Percentiles rank a stretch among this genome's conserved stretches.
phyloP scores from a whole-genome alignment of 1,140 invertebrate species.

The Drosophila bocqueti region DNA sequence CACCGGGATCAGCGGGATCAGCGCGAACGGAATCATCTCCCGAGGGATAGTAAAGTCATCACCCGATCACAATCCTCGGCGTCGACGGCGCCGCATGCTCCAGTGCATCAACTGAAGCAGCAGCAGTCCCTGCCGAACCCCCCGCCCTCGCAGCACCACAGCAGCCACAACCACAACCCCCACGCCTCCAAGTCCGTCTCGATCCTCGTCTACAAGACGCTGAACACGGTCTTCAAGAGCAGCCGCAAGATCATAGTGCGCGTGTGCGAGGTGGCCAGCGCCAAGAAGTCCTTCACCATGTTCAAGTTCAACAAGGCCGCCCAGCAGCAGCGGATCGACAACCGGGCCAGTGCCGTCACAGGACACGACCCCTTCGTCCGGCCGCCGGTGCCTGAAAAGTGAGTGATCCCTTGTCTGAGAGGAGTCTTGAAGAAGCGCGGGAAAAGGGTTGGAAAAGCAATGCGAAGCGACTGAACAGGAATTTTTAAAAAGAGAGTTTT shows the following conservation, averaged over 20 bases:
- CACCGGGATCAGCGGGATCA: conserved; percentile 57
- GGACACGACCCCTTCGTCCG: conserved; percentile 92
- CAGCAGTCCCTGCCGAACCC: conserved; percentile 78
- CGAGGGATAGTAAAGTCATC: conserved; percentile 72
- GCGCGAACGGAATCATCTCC: conserved; percentile 31
- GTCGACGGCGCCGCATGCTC: conserved; percentile 70
- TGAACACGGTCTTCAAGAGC: conserved; percentile 85
- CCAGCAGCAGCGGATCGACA: conserved; percentile 88
- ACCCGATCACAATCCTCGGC: conserved; percentile 83
- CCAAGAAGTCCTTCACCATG: conserved; percentile 87
- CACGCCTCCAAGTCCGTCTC: conserved; percentile 81
- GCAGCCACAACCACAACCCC: conserved; percentile 49
- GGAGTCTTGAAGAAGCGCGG: background rate
- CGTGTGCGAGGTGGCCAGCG: conserved; percentile 84
- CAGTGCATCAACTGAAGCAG: conserved; percentile 82
- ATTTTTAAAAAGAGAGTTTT: background rate
- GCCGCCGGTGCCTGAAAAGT: conserved; percentile 87
- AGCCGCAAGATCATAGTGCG: conserved; percentile 84
- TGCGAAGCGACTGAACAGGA: background rate
- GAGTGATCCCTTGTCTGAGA: conserved; percentile 45
- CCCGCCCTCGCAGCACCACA: conserved; percentile 54
- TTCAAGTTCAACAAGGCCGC: conserved; percentile 92
- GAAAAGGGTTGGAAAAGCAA: conserved; percentile 27
- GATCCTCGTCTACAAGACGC: conserved; percentile 83
- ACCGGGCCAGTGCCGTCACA: conserved; percentile 88